These are phyloP conservation scores for Eublepharis macularius DNA, from an alignment of 2,113 vertebrate genomes.

Conservation along the genomic window DNA sequence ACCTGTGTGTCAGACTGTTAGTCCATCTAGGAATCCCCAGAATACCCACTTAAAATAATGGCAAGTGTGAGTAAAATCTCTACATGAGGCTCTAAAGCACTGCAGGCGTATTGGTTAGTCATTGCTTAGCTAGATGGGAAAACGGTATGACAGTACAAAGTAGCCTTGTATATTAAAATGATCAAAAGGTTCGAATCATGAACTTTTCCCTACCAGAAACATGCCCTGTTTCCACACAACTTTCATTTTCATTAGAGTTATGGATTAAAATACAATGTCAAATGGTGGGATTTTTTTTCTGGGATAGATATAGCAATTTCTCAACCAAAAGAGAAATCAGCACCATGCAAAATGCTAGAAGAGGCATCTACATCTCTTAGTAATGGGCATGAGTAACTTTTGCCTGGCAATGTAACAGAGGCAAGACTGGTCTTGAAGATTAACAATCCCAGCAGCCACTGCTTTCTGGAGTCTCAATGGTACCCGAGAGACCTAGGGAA, in stretches of 20 bases:
- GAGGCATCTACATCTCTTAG: background rate
- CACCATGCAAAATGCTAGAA: background rate
- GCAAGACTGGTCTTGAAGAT: background rate
- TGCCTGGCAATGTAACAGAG: slow-evolving; percentile 1
- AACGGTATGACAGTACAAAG: background rate
- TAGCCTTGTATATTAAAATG: background rate
- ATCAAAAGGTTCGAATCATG: too few species aligned
- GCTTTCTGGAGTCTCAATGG: background rate
- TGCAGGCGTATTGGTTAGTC: too few species aligned
- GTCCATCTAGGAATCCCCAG: too few species aligned
- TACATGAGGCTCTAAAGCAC: too few species aligned
- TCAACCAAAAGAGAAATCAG: background rate
- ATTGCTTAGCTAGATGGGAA: background rate
- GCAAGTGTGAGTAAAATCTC: too few species aligned
- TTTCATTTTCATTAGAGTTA: background rate
- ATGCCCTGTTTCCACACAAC: background rate
- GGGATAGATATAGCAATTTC: background rate
- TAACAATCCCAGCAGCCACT: background rate
- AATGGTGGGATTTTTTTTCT: background rate
- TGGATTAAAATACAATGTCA: too few species aligned
- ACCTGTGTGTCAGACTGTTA: too few species aligned
- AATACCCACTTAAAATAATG: too few species aligned
- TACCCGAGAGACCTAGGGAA: background rate
- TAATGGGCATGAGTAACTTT: background rate
- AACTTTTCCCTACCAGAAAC: too few species aligned